phyloP scores from a whole-genome alignment of 1,140 invertebrate species.

The Dendroctonus ponderosae region DNA sequence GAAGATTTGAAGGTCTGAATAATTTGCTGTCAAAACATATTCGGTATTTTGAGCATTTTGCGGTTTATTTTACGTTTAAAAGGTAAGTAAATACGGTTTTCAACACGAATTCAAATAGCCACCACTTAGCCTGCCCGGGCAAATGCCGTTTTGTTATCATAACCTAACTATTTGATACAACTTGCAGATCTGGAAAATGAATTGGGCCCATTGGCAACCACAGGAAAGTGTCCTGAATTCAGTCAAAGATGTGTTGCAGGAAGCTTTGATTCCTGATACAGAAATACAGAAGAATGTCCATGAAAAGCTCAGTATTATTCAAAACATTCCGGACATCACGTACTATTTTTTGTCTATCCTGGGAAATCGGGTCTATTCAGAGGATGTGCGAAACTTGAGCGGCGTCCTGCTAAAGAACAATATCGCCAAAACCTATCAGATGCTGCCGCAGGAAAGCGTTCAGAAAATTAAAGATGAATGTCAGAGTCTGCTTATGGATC shows the following conservation, averaged over 20 bases:
- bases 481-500: conserved; percentile 44
- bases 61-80: conserved; percentile 1
- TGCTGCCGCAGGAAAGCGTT: conserved; percentile 37
- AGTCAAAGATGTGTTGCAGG: conserved; percentile 45
- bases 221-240: conserved; percentile 43
- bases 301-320: conserved; percentile 42
- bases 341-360: conserved; percentile 47
- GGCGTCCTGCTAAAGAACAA: conserved; percentile 49
- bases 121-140: neutral
- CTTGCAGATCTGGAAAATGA: conserved; percentile 39
- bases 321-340: conserved; percentile 46
- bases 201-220: conserved; percentile 45
- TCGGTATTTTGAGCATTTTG: neutral
- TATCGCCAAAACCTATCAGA: conserved; percentile 39
- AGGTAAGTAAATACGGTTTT: conserved; percentile 6
- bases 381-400: conserved; percentile 45
- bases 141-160: neutral
- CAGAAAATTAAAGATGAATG: conserved; percentile 43
- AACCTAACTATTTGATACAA: conserved; percentile 26
- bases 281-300: conserved; percentile 47
- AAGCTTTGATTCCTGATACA: conserved; percentile 47
- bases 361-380: conserved; percentile 41
- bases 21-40: conserved; percentile 23
- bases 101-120: neutral
- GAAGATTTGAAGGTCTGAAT: conserved; percentile 2